These are phyloP conservation scores for Orycteropus afer DNA, from an alignment of 2,113 vertebrate genomes.

Conservation along the genomic window DNA sequence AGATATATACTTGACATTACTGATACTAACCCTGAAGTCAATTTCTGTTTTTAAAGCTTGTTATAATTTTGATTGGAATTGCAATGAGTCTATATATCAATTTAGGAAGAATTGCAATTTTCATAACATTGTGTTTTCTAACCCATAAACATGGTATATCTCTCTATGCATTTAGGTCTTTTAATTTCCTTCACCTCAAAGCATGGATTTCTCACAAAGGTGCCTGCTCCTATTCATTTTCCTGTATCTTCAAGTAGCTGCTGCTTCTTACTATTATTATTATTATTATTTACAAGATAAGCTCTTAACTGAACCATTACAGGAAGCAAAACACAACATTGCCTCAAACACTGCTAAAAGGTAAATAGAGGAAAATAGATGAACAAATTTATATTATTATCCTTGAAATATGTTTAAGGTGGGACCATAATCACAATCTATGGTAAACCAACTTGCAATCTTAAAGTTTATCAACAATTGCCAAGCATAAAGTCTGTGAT, in stretches of 20 bases:
- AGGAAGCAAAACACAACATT: slow-evolving; percentile 2
- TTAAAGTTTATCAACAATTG: neutral
- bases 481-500: neutral
- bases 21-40: slow-evolving; percentile 11
- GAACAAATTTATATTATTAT: neutral
- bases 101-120: neutral
- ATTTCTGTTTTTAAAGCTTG: neutral
- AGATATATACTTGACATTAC: neutral
- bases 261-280: neutral
- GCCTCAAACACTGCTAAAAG: neutral
- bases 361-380: neutral
- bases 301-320: no score
- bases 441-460: neutral
- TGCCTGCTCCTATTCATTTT: neutral
- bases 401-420: neutral
- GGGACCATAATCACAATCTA: neutral
- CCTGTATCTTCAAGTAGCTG: neutral
- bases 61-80: neutral
- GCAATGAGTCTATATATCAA: neutral
- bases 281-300: neutral
- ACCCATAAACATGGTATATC: neutral
- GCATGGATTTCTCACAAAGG: neutral
- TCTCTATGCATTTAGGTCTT: slow-evolving; percentile 19
- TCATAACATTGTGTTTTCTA: neutral
- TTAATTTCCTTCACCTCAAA: slow-evolving; percentile 16